phyloP scores from a whole-genome alignment of 2,113 vertebrate species.

The Saiga tatarica region DNA sequence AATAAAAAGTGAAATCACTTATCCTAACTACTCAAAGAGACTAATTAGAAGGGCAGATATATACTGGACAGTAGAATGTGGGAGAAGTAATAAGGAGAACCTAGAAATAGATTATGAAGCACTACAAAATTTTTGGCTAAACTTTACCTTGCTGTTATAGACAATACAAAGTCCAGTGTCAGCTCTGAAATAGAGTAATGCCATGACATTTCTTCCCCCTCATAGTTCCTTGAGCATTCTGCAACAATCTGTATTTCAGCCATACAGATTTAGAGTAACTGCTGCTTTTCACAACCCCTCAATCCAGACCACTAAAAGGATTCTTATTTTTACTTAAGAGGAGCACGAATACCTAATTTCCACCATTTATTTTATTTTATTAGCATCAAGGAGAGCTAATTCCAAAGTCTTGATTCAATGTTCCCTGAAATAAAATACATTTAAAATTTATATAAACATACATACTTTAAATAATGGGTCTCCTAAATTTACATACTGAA shows the following conservation, averaged over 20 bases:
- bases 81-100: not conserved
- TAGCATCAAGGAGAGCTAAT: not conserved
- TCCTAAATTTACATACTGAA: conserved; percentile 13
- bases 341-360: not conserved
- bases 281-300: not conserved
- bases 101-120: not conserved
- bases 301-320: not conserved
- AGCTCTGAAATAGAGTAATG: not conserved
- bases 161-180: not conserved
- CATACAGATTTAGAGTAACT: not conserved
- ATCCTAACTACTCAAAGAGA: not conserved
- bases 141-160: not conserved
- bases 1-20: not conserved
- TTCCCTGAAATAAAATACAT: not conserved
- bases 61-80: not conserved
- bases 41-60: not conserved
- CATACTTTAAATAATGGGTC: not conserved
- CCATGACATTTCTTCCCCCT: not conserved
- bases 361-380: not conserved
- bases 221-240: not conserved
- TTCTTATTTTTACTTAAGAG: not conserved
- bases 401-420: not conserved
- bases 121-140: not conserved
- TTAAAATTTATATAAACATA: not conserved
- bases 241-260: not conserved